Conservation (phyloP, 53 echinoderm and acorn worm species). For the Echinometra lucunter region DNA sequence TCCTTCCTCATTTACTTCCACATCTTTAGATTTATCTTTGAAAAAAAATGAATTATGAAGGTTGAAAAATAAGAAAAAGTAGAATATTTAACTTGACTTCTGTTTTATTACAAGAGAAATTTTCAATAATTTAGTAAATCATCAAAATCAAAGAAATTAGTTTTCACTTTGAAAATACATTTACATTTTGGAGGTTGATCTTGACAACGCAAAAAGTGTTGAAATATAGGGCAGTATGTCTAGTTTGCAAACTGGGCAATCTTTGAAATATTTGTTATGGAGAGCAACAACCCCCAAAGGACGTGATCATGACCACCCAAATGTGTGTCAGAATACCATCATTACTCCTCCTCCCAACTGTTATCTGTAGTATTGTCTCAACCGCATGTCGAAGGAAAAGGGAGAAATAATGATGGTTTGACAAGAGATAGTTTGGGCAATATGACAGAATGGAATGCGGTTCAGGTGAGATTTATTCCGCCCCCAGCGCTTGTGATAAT, state of each 20-base stretch:
- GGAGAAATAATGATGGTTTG: conserved; percentile 28
- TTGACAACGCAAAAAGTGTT: too few species aligned
- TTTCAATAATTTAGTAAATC: too few species aligned
- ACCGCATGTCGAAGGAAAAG: not conserved
- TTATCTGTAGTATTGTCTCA: not conserved
- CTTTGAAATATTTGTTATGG: not conserved
- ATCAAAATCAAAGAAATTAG: too few species aligned
- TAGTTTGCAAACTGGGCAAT: not conserved
- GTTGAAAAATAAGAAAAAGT: too few species aligned
- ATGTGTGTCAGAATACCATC: not conserved
- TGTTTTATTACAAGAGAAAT: too few species aligned
- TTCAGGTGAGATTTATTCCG: conserved; percentile 63
- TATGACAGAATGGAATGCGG: conserved; percentile 63
- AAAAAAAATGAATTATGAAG: too few species aligned
- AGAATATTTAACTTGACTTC: too few species aligned
- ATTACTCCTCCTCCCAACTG: not conserved
- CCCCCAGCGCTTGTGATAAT: conserved; percentile 62
- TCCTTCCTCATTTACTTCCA: too few species aligned
- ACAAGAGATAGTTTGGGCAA: conserved; percentile 52
- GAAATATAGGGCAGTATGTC: not conserved
- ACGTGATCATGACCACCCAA: conserved; percentile 8
- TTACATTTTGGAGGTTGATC: too few species aligned
- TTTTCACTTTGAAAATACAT: too few species aligned
- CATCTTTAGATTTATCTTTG: too few species aligned
- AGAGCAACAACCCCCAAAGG: not conserved